Percentiles rank a stretch among this genome's conserved stretches.
phyloP scores from a whole-genome alignment of 1,140 invertebrate species.

The Archivesica marissinica region DNA sequence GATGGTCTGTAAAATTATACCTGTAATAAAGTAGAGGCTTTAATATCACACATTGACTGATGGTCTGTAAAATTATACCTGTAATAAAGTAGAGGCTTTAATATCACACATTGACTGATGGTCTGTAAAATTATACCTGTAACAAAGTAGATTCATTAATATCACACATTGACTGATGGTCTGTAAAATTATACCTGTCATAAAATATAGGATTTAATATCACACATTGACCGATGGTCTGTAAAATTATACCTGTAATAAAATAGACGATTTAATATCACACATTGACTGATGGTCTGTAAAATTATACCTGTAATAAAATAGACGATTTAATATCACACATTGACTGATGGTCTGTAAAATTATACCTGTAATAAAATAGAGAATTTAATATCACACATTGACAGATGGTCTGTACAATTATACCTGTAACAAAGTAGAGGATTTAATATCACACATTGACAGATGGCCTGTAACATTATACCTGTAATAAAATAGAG shows the following conservation, averaged over 20 bases:
- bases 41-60: not conserved
- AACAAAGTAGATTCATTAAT: constrained; percentile 36
- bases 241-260: no score
- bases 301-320: no score
- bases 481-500: constrained; percentile 6
- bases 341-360: not conserved
- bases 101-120: not conserved
- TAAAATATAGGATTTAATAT: constrained; percentile 9
- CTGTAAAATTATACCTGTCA: no score
- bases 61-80: not conserved
- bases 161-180: not conserved
- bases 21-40: not conserved
- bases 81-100: constrained; percentile 32
- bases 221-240: not conserved
- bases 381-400: not conserved
- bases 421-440: constrained; percentile 32
- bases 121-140: constrained; percentile 12
- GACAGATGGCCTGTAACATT: not conserved
- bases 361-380: not conserved
- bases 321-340: constrained; percentile 6
- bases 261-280: constrained; percentile 6
- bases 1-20: not conserved
- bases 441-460: constrained; percentile 3
- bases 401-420: not conserved
- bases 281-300: not conserved